These are phyloP conservation scores for Aplysina aerophoba DNA, from an alignment of 37 sponge, comb jelly and placozoan genomes.

Conservation along the genomic window DNA sequence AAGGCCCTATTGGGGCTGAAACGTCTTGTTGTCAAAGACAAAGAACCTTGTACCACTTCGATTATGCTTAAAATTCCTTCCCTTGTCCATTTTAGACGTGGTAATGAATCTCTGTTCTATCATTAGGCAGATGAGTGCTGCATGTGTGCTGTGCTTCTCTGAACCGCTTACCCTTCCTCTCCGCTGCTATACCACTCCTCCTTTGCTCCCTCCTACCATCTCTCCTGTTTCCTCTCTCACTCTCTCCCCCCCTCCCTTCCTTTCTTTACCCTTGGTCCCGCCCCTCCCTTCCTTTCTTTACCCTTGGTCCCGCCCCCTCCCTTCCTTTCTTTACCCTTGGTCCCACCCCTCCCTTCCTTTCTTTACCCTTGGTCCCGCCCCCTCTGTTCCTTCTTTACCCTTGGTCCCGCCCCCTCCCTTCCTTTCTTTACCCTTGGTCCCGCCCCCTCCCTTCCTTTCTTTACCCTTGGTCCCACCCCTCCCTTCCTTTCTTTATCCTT, in stretches of 20 bases:
- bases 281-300: not conserved
- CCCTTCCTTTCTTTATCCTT: not conserved
- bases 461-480: not conserved
- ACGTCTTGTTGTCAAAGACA: too few species aligned
- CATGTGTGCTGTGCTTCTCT: too few species aligned
- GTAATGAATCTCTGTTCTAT: too few species aligned
- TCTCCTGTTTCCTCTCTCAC: not conserved
- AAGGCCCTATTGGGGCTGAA: too few species aligned
- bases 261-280: not conserved
- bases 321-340: not conserved
- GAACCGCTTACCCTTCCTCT: not conserved
- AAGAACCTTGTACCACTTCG: too few species aligned
- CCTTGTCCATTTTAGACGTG: too few species aligned
- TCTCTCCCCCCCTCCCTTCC: not conserved
- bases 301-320: constrained; percentile 7
- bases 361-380: not conserved
- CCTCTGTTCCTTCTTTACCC: not conserved
- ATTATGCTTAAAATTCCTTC: too few species aligned
- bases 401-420: constrained; percentile 6
- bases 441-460: not conserved
- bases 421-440: not conserved
- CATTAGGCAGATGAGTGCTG: constrained; percentile 33
- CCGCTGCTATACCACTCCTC: not conserved
- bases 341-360: not conserved
- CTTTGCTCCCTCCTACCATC: not conserved